These are phyloP conservation scores for Tenualosa ilisha DNA, from an alignment of 2,797 vertebrate species.

Conservation along the genomic window DNA sequence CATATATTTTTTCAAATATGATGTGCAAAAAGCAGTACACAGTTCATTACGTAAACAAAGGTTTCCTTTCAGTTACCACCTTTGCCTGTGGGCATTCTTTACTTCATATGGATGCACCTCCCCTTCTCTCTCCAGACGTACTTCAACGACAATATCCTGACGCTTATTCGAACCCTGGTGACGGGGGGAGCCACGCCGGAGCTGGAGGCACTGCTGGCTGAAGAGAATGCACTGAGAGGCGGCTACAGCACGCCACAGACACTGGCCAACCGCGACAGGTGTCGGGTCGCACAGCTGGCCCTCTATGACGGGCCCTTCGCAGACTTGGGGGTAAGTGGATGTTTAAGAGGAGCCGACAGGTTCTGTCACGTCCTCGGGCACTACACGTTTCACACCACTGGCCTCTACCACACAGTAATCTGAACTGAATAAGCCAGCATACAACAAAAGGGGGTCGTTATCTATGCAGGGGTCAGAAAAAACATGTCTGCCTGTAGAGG, in stretches of 20 bases:
- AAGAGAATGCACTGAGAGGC: slow-evolving; percentile 94
- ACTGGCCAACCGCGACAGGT: slow-evolving; percentile 97
- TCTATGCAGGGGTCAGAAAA: background rate
- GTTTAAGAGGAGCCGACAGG: slow-evolving; percentile 65
- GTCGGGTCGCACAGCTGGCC: slow-evolving; percentile 96
- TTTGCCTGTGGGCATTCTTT: slow-evolving; percentile 54
- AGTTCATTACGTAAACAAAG: background rate
- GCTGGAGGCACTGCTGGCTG: slow-evolving; percentile 93
- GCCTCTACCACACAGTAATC: slow-evolving; percentile 59
- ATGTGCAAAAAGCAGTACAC: too few species aligned
- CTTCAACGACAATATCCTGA: slow-evolving; percentile 99
- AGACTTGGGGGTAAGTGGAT: slow-evolving; percentile 89
- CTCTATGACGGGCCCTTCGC: slow-evolving; percentile 97
- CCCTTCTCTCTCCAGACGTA: slow-evolving; percentile 82
- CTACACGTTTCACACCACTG: slow-evolving; percentile 60
- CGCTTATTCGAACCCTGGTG: slow-evolving; percentile 97
- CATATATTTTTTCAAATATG: too few species aligned
- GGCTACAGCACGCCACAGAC: slow-evolving; percentile 99
- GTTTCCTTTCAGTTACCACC: slow-evolving; percentile 46
- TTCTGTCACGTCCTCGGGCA: slow-evolving; percentile 68
- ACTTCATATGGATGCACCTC: slow-evolving; percentile 30
- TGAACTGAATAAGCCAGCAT: slow-evolving; percentile 64
- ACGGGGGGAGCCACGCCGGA: slow-evolving; percentile 98
- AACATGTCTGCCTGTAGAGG: background rate
- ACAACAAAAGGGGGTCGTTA: slow-evolving; percentile 26